Conservation (phyloP, 2,797 vertebrate genomes). For the Malurus splendens region DNA sequence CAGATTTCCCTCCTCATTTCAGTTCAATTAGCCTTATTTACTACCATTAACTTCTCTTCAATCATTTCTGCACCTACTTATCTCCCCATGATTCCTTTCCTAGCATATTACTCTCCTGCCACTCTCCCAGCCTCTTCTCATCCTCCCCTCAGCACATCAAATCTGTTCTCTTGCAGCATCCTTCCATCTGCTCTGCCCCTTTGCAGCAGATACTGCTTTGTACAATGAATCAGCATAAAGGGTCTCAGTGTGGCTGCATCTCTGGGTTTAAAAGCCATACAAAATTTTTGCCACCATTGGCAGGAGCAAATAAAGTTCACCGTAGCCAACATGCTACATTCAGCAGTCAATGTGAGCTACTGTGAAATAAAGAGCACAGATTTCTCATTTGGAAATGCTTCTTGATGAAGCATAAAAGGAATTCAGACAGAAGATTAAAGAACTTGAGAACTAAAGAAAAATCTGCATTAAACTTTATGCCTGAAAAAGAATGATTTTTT, state of each 20-base stretch:
- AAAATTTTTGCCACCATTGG: not conserved
- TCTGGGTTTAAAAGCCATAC: not conserved
- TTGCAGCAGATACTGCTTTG: not conserved
- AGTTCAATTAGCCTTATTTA: not conserved
- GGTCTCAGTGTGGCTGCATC: not conserved
- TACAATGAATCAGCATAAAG: not conserved
- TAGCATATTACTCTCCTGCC: not conserved
- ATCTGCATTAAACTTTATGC: not conserved
- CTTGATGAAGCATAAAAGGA: not conserved
- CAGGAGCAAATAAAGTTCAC: not conserved
- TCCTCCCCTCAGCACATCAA: not conserved
- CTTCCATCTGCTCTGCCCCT: not conserved
- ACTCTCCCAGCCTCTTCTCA: not conserved
- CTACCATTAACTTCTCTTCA: not conserved
- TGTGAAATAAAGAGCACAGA: not conserved
- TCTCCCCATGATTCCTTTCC: not conserved
- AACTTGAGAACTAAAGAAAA: slow-evolving; percentile 21
- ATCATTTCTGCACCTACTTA: not conserved
- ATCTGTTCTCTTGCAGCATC: not conserved
- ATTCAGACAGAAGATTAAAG: slow-evolving; percentile 19
- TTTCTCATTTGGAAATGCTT: not conserved
- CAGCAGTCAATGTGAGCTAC: not conserved
- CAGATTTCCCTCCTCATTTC: not conserved
- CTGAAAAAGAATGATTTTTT: not conserved
- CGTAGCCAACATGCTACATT: not conserved